Evolutionary conservation across 2,113 vertebrate species (phyloP).

Genomic region (Ciconia boyciana): DNA sequence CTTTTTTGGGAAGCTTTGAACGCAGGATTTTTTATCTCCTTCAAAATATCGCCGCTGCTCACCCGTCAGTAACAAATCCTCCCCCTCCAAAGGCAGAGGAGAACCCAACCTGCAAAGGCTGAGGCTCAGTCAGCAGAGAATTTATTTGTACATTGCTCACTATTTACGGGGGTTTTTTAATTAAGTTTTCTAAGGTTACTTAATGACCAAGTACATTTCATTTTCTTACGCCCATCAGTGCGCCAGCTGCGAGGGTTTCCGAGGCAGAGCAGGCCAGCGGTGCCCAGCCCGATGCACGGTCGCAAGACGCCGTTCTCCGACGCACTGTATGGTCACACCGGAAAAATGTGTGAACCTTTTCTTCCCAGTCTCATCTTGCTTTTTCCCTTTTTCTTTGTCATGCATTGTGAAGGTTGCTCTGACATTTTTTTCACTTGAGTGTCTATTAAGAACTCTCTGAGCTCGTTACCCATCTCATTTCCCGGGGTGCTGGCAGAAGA

Average conservation of each 20-base stretch:
- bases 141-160: background rate
- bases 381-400: background rate
- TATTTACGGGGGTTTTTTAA: fast-evolving
- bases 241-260: background rate
- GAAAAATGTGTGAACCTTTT: fast-evolving
- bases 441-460: background rate
- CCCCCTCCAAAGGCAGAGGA: background rate
- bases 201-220: background rate
- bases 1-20: constrained; percentile 44
- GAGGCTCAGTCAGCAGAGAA: background rate
- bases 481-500: background rate
- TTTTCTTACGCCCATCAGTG: background rate
- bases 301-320: fast-evolving
- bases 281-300: fast-evolving
- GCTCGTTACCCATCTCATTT: fast-evolving
- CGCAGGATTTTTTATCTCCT: background rate
- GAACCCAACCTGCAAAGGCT: background rate
- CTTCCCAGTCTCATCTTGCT: fast-evolving
- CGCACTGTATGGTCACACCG: fast-evolving
- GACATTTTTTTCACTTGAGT: background rate
- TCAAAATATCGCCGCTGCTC: background rate
- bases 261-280: background rate
- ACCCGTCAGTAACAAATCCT: background rate
- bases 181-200: background rate
- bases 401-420: no score